Base-by-base conservation (phyloP, 2,888 invertebrate species). In the Pollenia angustigena region DNA sequence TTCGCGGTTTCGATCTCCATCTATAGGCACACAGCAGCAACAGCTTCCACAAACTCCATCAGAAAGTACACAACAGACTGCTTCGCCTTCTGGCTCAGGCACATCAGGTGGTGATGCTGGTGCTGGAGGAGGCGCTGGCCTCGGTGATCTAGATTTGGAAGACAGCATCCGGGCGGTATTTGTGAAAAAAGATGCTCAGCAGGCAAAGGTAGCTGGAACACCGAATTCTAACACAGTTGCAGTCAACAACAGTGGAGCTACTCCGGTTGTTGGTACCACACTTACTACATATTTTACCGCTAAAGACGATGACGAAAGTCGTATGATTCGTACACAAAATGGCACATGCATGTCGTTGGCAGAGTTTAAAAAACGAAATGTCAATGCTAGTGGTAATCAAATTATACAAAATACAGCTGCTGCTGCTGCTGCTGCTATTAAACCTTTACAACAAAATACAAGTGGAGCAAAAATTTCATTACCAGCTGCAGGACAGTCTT, bases 121-220 rank as follows among this genome's bases (percentile, higher is more conserved):
- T 81, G 32, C 71, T 50, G 58, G 75, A 9, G 50, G 54, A 50
- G 71, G 69, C 40, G 60, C 87, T 50, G 85, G 58, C 71, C 89
- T 88, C 40, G 90, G 89, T 80, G 90, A 89, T 7, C 81, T 92
- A 56, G 93, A 93, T 76, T 88, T 93, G 48, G 93, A 93, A 88
- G 93, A 93, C 3, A 91, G 92, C 74, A 93, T 93, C 48, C 92
- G 92, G 87, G 93, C 93, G 0, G 92, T 91, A 0, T 91, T 93
- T 32, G 91, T 93, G 0, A 93, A 93, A 58, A 92, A 93, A 79
- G 91, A 93, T 44, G 89, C 87, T 12, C 92, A 92, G 66, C 90
- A 90, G 52, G 89, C 91, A 66, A 85, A 90, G 3, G 88, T 90
- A 8, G 46, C 71, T 64, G 46, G 84, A 40, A n/a, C 82, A 9